Evolutionary conservation across 2,888 invertebrate genomes (phyloP), one percentile per base, ranked within the genome.

Genomic region (Drosophila kanekoi): DNA sequence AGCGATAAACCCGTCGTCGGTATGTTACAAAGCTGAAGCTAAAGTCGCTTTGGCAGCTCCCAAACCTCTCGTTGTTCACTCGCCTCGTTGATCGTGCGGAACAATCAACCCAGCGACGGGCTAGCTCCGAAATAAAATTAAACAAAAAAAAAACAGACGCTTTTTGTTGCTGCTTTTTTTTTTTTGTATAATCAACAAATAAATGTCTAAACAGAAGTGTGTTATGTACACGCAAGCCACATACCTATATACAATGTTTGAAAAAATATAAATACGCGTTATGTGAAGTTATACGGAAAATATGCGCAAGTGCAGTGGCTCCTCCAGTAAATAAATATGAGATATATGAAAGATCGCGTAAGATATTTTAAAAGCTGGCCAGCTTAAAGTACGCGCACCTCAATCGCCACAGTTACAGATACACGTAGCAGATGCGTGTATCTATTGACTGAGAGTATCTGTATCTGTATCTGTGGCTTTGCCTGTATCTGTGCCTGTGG

Each of bases 1-100:
- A 76, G 52, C 83, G 77, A 64, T 66, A 86, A 81, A 85, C 86
- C 86, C 88, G 88, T 82, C 88, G 79, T 87, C 87, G 87, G 85
- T 87, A 79, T 76, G 87, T 87, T 84, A 75, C 70, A 70, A 67
- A 74, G 66, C 62, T 41, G 48, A 47, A 54, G 49, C 63, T 47
- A 14, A 72, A 54, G 18, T 18, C 62, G 74, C 73, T 68, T 67
- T 62, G 62, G 41, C 53, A 59, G 73, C 73, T 62, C 43, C 40
- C 51, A 51, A 57, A 53, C 51, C 61, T 40, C 56, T 61, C 67
- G 59, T 66, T 64, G 59, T 35, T 59, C 67, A 49, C 38, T 79
- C 68, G 83, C 65, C 77, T 63, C 79, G 86, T 84, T 81, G 83
- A 84, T 84, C 83, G 83, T 80, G 83, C 83, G 83, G 83, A 84